phyloP scores from a whole-genome alignment of 2,113 vertebrate species.

The Pseudonaja textilis region DNA sequence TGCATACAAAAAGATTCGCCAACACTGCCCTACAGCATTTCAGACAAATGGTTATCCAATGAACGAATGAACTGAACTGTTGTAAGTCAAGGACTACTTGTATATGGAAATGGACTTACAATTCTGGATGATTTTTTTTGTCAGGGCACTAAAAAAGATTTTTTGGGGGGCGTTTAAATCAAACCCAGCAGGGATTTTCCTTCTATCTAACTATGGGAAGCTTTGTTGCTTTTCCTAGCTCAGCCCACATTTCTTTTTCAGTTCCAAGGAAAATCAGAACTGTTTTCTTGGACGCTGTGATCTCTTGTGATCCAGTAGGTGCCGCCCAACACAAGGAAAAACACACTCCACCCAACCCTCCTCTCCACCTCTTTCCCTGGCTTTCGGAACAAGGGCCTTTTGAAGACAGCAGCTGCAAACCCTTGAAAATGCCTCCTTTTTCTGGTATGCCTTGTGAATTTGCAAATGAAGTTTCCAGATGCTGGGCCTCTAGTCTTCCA shows the following conservation, averaged over 20 bases:
- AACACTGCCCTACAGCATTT: too few species aligned
- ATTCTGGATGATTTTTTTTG: background rate
- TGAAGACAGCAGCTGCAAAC: background rate
- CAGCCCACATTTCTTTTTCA: background rate
- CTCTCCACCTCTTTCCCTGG: accelerated
- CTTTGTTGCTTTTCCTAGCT: background rate
- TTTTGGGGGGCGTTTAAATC: too few species aligned
- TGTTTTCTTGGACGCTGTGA: background rate
- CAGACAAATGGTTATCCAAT: too few species aligned
- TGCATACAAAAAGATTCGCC: too few species aligned
- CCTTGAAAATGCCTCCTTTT: background rate
- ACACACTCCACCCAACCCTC: too few species aligned
- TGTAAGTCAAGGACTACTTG: too few species aligned
- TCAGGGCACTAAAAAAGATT: too few species aligned
- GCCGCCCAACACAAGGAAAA: background rate
- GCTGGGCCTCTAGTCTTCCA: background rate
- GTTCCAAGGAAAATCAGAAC: background rate
- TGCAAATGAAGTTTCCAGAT: background rate
- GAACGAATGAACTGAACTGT: too few species aligned
- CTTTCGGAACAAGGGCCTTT: background rate
- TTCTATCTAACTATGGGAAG: background rate
- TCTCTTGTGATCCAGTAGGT: background rate
- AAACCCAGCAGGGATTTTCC: too few species aligned
- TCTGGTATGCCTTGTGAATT: background rate
- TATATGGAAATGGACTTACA: background rate